Conservation (phyloP, 2,888 invertebrate species). For the Frankliniella fusca region DNA sequence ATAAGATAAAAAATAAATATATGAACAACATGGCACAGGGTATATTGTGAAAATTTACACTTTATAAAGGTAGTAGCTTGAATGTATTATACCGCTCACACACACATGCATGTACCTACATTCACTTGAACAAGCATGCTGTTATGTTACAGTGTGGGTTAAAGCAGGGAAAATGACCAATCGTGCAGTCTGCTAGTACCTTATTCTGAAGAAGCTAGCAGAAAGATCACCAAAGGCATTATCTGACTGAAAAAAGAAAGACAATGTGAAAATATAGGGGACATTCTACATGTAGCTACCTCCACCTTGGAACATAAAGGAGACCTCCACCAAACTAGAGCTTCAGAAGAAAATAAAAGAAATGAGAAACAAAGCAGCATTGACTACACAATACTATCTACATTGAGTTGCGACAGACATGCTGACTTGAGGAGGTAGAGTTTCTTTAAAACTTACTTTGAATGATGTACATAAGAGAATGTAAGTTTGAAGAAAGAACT, state of each 20-base stretch:
- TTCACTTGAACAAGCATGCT: too few relatives aligned
- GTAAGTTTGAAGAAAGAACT: too few relatives aligned
- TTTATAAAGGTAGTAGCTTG: background rate
- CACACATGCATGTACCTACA: background rate
- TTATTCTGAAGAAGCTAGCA: slow-evolving; percentile 28
- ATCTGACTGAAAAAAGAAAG: slow-evolving; percentile 21
- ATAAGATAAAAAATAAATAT: too few relatives aligned
- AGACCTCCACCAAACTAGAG: background rate
- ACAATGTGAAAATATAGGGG: background rate
- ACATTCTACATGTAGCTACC: background rate
- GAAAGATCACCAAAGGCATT: slow-evolving; percentile 19
- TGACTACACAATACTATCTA: background rate
- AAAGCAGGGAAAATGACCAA: background rate
- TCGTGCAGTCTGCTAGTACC: slow-evolving; percentile 14
- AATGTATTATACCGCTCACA: background rate
- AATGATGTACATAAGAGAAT: too few relatives aligned
- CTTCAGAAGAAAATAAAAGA: slow-evolving; percentile 14
- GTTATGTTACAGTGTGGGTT: too few relatives aligned
- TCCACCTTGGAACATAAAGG: background rate
- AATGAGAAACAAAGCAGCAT: slow-evolving; percentile 27
- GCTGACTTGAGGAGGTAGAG: too few relatives aligned
- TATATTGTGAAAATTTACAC: too few relatives aligned
- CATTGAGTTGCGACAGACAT: too few relatives aligned
- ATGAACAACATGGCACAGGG: too few relatives aligned
- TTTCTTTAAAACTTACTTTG: too few relatives aligned